Conservation (phyloP, 1,140 invertebrate genomes). For the Leptopilina boulardi region DNA sequence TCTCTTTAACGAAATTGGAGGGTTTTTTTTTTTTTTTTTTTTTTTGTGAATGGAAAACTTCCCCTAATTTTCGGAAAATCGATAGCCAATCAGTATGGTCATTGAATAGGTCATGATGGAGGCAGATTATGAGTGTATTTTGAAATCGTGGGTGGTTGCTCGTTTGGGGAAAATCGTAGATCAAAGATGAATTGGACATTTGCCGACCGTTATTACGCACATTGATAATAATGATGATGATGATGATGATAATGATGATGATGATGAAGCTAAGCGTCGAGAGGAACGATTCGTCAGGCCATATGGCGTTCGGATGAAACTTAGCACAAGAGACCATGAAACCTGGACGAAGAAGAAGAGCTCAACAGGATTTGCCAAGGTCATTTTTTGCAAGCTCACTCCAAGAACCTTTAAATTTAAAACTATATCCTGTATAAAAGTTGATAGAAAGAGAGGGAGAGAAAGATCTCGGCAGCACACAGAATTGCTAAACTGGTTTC, state of each 20-base stretch:
- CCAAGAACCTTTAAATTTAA: slow-evolving; percentile 29
- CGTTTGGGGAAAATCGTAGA: slow-evolving; percentile 6
- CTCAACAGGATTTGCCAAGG: slow-evolving; percentile 15
- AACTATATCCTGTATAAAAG: slow-evolving; percentile 17
- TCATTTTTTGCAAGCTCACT: slow-evolving; percentile 28
- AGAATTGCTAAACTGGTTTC: slow-evolving; percentile 30
- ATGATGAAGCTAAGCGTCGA: slow-evolving; percentile 11
- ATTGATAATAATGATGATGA: slow-evolving; percentile 10
- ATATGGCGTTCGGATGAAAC: slow-evolving; percentile 31
- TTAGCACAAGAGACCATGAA: slow-evolving; percentile 25
- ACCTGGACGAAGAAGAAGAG: slow-evolving; percentile 30
- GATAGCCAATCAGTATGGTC: slow-evolving; percentile 7
- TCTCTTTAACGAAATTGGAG: no score
- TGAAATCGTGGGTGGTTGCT: slow-evolving; percentile 6
- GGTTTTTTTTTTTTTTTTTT: no score
- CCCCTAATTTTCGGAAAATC: slow-evolving; percentile 8
- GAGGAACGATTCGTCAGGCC: slow-evolving; percentile 27
- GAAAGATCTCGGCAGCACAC: no score
- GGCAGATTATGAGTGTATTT: neutral
- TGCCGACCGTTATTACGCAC: slow-evolving; percentile 28
- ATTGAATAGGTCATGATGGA: neutral
- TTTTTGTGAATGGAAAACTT: neutral
- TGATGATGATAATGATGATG: slow-evolving; percentile 13
- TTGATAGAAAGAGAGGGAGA: neutral
- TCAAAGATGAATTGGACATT: slow-evolving; percentile 20